Base-by-base conservation (phyloP, 1,140 invertebrate species). In the Orius insidiosus region DNA sequence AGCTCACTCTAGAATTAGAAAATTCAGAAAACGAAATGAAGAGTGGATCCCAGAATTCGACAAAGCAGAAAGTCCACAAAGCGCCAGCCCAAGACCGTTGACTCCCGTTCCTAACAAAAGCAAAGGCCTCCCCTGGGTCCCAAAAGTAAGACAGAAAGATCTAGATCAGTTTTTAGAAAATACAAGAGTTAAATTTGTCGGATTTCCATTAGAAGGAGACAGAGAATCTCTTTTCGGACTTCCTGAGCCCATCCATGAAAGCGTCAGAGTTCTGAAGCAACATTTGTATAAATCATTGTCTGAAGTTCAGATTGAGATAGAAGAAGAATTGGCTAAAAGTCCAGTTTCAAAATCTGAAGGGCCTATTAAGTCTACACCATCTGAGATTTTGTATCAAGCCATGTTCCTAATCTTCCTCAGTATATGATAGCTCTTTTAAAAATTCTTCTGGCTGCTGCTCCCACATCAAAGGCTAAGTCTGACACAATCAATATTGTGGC, bases 401-500 rank as follows among this genome's bases (percentile, higher is more conserved):
- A 87, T 96, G 68, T 61, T 47, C 85, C 88, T 0, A 90, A 86
- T 64, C 67, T 97, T 54, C 88, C 90, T 33, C 92, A 97, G 57
- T 93, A 95, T 59, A 90, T 95, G 80, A 98, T 98, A 55, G 88
- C 92, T 13, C 60, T 98, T 13, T 64, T 99, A 11, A 99, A 99
- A 71, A 92, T 99, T 55, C 69, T 99, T 15, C 68, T 99, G 36
- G 95, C 94, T 38, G 90, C 94, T 39, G 88, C 93, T 11, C 94
- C 95, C 0, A 97, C 93, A 3, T 95, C 88, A 13, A 98, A 97
- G 67, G 80, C 90, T 11, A 98, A 98, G 69, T 90, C 87, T 19
- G 95, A 98, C 61, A 94, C 92, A 43, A 92, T 98, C 55, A 98
- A 98, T 66, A 96, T 99, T 33, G 80, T 98, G 75, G 81, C 89